Conservation (phyloP, 2,797 vertebrate species). For the Sebastiscus tertius region DNA sequence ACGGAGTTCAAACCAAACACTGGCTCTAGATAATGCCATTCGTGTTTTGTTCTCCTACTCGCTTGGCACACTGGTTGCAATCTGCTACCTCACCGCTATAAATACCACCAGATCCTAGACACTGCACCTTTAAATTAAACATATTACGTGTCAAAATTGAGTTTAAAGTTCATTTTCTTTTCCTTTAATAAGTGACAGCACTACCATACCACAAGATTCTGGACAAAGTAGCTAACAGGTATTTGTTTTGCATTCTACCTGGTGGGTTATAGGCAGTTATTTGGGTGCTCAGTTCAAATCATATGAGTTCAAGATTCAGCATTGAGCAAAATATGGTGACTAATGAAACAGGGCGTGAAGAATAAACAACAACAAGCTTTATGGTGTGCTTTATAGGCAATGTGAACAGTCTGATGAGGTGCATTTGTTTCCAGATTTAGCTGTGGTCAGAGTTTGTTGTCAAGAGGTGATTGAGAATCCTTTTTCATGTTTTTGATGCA, state of each 20-base stretch:
- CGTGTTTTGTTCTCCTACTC: too few species aligned
- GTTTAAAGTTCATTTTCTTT: background rate
- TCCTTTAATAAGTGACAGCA: too few species aligned
- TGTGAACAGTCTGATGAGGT: conserved; percentile 8
- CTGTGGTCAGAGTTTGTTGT: conserved; percentile 36
- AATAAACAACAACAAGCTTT: background rate
- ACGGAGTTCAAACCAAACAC: too few species aligned
- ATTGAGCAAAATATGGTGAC: background rate
- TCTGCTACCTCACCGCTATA: too few species aligned
- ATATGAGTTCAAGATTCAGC: background rate
- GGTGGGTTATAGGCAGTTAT: background rate
- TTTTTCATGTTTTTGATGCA: background rate
- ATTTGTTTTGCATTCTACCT: background rate
- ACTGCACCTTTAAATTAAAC: too few species aligned
- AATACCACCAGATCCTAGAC: too few species aligned
- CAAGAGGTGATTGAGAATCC: conserved; percentile 37
- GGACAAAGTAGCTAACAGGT: background rate
- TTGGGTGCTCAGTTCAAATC: background rate
- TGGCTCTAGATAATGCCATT: too few species aligned
- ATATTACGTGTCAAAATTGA: too few species aligned
- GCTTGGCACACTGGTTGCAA: too few species aligned
- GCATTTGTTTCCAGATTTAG: conserved; percentile 44
- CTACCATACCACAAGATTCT: background rate
- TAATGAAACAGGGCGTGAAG: background rate
- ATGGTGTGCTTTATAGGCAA: conserved; percentile 3